Percentiles rank a stretch among this genome's conserved stretches.
These are phyloP conservation scores for Drosophila formosana DNA, from an alignment of 2,888 invertebrate genomes.

Conservation along the genomic window DNA sequence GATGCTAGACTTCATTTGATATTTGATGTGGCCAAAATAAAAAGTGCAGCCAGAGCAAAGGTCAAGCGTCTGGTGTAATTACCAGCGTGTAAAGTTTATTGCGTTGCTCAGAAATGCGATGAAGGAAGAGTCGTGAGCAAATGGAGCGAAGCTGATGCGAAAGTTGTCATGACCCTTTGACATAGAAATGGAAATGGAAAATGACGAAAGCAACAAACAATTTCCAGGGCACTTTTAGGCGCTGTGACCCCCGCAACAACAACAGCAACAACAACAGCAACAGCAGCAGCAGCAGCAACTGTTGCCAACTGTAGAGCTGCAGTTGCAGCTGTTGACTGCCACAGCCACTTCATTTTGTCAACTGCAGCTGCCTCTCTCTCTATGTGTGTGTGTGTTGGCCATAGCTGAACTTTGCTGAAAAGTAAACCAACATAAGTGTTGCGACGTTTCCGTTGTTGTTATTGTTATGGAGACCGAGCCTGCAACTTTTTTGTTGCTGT, in stretches of 20 bases:
- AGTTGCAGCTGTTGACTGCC: constrained; percentile 39
- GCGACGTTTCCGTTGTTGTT: constrained; percentile 74
- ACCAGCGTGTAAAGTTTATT: background rate
- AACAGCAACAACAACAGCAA: background rate
- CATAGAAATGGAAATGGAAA: constrained; percentile 9
- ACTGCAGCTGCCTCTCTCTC: constrained; percentile 19
- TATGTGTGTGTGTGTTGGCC: constrained; percentile 21
- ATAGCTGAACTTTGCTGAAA: constrained; percentile 59
- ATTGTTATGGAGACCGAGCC: constrained; percentile 54
- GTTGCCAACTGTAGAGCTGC: constrained; percentile 46
- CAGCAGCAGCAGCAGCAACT: constrained; percentile 25
- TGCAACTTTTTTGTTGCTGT: background rate
- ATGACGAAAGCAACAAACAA: constrained; percentile 7
- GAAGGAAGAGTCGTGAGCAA: background rate
- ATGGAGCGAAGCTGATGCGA: constrained; percentile 6
- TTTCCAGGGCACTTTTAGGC: constrained; percentile 11
- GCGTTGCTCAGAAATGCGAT: background rate
- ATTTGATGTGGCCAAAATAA: too few species aligned
- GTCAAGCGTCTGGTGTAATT: background rate
- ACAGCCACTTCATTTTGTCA: constrained; percentile 56
- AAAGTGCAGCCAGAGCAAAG: background rate
- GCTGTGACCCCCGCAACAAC: constrained; percentile 7
- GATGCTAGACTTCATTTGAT: too few species aligned
- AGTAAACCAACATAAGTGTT: constrained; percentile 81
- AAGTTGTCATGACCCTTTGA: constrained; percentile 34